phyloP scores from a whole-genome alignment of 2,888 invertebrate genomes.

The Lasioglossum figueresi region DNA sequence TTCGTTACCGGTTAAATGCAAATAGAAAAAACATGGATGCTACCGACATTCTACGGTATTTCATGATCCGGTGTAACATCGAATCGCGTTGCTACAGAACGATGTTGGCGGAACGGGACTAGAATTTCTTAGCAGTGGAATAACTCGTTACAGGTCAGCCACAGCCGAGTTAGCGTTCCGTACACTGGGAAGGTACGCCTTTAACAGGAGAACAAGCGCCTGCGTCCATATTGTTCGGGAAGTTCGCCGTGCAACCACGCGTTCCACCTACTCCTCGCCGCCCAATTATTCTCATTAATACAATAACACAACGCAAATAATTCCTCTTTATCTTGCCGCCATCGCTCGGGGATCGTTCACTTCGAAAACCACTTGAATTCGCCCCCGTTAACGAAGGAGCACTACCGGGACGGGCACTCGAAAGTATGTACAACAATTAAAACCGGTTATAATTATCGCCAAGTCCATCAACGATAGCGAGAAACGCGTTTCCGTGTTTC shows the following conservation, averaged over 20 bases:
- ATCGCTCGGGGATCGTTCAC: neutral
- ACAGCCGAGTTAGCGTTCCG: conserved; percentile 32
- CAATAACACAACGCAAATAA: conserved; percentile 35
- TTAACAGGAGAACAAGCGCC: conserved; percentile 9
- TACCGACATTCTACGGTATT: conserved; percentile 20
- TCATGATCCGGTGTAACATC: conserved; percentile 26
- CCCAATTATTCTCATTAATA: conserved; percentile 29
- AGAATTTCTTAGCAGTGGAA: conserved; percentile 45
- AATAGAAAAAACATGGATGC: neutral
- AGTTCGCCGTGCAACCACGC: conserved; percentile 11
- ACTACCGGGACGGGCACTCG: neutral
- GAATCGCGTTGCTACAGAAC: conserved; percentile 8
- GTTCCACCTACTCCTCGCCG: conserved; percentile 5
- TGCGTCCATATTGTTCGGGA: neutral
- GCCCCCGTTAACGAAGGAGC: neutral
- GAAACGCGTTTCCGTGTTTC: neutral
- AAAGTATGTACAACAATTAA: neutral
- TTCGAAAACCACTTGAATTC: neutral
- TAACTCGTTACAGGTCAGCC: conserved; percentile 50
- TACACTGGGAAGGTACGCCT: conserved; percentile 30
- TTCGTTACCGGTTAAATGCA: neutral
- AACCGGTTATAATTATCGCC: conserved; percentile 9
- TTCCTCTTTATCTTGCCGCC: neutral
- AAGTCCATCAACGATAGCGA: neutral
- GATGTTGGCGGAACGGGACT: conserved; percentile 26